These are phyloP conservation scores for Lasioglossum baleicum DNA, from an alignment of 1,140 invertebrate species.

Conservation along the genomic window DNA sequence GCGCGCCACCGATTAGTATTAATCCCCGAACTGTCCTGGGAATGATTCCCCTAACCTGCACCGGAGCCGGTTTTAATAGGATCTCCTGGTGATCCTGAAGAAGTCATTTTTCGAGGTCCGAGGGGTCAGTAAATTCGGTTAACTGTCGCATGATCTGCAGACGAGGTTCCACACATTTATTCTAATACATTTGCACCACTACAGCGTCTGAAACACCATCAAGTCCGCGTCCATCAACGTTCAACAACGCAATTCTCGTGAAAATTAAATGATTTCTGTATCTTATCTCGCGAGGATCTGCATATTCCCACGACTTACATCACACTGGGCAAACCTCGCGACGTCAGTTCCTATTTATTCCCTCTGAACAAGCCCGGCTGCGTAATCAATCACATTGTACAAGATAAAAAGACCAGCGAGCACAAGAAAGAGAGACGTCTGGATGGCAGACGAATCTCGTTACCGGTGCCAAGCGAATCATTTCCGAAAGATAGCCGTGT, in stretches of 20 bases:
- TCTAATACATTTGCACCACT: too few species aligned
- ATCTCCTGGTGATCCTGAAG: neutral
- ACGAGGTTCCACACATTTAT: too few species aligned
- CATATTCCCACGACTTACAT: neutral
- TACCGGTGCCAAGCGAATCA: too few species aligned
- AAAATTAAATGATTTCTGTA: neutral
- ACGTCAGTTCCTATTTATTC: slow-evolving; percentile 1
- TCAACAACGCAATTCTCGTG: neutral
- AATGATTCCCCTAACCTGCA: neutral
- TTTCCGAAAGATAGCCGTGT: too few species aligned
- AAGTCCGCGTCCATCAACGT: too few species aligned
- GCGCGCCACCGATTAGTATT: neutral
- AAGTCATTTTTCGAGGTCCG: neutral
- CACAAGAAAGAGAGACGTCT: neutral
- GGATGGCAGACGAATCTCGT: too few species aligned
- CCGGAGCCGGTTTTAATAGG: neutral
- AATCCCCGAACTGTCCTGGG: slow-evolving; percentile 1
- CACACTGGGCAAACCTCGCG: neutral
- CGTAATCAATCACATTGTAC: neutral
- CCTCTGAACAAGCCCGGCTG: neutral
- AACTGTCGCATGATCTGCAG: too few species aligned
- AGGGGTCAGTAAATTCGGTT: too few species aligned
- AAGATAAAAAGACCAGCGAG: neutral
- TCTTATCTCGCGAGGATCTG: neutral
- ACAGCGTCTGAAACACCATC: too few species aligned